These are phyloP conservation scores for Taxidea taxus DNA, from an alignment of 2,113 vertebrate genomes.

Conservation along the genomic window DNA sequence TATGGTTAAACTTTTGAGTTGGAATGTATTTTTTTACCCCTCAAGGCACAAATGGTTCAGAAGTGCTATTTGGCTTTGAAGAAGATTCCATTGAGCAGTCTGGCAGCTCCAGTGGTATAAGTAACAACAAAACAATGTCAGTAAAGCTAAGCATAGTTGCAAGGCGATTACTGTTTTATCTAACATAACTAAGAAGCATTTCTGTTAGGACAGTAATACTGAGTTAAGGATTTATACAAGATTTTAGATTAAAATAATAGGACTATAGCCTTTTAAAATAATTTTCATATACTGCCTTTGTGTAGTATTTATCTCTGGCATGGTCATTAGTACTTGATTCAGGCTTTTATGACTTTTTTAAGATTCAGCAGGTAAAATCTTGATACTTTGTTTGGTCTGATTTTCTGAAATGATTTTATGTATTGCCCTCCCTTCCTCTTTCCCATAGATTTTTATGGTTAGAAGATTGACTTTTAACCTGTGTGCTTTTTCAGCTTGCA, in stretches of 20 bases:
- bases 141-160: not conserved
- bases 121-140: not conserved
- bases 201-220: not conserved
- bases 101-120: not conserved
- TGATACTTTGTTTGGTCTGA: not conserved
- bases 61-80: not conserved
- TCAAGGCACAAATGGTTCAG: not conserved
- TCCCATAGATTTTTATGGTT: not conserved
- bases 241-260: not conserved
- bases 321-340: not conserved
- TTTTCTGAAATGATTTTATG: not conserved
- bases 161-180: not conserved
- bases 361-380: not conserved
- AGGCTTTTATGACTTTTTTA: not conserved
- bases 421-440: not conserved
- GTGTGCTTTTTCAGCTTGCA: not conserved
- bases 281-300: not conserved
- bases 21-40: not conserved
- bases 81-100: not conserved
- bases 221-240: not conserved
- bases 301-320: not conserved
- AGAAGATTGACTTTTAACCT: not conserved
- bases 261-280: not conserved
- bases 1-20: slow-evolving; percentile 19
- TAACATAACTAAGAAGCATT: not conserved